phyloP scores from a whole-genome alignment of 2,797 vertebrate species.

The Sebastes flavidus region DNA sequence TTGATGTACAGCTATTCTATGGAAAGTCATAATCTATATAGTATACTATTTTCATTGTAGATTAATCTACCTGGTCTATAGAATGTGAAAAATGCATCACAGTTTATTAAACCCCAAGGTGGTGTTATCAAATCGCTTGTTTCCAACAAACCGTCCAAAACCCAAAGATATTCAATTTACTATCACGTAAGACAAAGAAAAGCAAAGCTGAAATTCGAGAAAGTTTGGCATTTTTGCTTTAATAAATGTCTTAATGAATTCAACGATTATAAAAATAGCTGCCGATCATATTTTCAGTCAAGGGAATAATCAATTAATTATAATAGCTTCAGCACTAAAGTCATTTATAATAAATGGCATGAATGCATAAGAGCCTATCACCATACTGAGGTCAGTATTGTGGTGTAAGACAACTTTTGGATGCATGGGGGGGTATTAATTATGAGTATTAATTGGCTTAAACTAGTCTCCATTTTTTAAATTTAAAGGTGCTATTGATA shows the following conservation, averaged over 20 bases:
- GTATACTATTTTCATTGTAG: neutral
- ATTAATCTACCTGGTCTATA: neutral
- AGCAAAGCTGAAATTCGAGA: neutral
- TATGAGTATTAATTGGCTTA: too few relatives aligned
- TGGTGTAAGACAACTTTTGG: too few relatives aligned
- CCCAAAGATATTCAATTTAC: neutral
- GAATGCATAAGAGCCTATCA: neutral
- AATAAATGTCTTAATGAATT: neutral
- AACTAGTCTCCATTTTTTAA: neutral
- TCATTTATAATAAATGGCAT: neutral
- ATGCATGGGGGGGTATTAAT: too few relatives aligned
- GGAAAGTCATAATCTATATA: neutral
- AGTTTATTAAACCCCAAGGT: fast-evolving
- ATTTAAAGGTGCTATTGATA: neutral
- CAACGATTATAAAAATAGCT: neutral
- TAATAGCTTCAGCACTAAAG: neutral
- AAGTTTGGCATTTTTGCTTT: neutral
- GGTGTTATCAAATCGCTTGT: neutral
- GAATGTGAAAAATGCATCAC: neutral
- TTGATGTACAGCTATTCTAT: neutral
- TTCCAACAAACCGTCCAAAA: neutral
- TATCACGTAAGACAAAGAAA: neutral
- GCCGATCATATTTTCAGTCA: too few relatives aligned
- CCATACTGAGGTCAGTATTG: too few relatives aligned
- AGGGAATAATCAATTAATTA: neutral